Conservation (phyloP, 2,797 vertebrate species). For the Hypotaenidia philippensis region DNA sequence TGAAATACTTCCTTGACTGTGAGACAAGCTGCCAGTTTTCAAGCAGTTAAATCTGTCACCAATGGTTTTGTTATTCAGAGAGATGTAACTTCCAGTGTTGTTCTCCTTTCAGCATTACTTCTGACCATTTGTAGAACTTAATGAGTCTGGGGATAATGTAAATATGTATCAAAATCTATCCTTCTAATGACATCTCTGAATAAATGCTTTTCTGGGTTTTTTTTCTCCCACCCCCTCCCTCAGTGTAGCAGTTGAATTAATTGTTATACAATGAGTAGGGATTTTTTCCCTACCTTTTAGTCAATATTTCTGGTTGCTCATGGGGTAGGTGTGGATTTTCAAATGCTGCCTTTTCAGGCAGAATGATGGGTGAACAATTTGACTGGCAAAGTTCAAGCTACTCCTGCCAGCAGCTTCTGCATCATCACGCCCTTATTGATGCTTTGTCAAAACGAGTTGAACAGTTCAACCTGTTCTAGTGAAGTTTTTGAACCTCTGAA, state of each 20-base stretch:
- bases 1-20: background rate
- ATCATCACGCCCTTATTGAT: background rate
- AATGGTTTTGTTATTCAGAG: background rate
- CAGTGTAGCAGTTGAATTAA: background rate
- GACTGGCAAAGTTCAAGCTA: background rate
- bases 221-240: background rate
- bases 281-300: background rate
- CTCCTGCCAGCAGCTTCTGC: background rate
- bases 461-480: background rate
- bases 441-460: background rate
- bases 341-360: background rate
- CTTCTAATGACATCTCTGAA: background rate
- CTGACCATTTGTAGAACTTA: background rate
- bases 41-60: background rate
- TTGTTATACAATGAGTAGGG: background rate
- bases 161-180: background rate
- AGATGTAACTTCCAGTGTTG: background rate
- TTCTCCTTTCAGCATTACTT: background rate
- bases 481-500: background rate
- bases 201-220: background rate
- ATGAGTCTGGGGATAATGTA: background rate
- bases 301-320: background rate
- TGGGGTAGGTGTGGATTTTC: background rate
- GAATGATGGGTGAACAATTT: background rate
- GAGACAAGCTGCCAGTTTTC: constrained; percentile 5